Percentiles rank a stretch among this genome's conserved stretches.
Conservation (phyloP, 2,797 vertebrate genomes). For the Falco naumanni region DNA sequence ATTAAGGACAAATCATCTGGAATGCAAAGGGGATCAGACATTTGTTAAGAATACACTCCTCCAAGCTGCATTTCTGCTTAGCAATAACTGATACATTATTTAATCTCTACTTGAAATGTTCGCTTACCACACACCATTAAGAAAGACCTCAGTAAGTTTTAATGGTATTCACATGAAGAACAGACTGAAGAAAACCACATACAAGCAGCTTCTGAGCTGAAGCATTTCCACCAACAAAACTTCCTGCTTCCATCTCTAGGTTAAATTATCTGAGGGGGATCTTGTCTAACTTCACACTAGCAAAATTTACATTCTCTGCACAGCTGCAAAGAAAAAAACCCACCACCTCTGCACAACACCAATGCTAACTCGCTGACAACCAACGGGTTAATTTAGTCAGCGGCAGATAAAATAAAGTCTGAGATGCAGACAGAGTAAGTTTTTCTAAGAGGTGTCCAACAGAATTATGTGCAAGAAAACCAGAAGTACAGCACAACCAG, state of each 20-base stretch:
- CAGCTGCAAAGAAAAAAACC: neutral
- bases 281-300: neutral
- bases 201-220: neutral
- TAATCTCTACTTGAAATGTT: neutral
- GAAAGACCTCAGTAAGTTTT: neutral
- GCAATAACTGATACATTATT: neutral
- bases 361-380: fast-evolving
- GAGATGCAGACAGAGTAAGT: neutral
- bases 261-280: neutral
- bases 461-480: neutral
- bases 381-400: neutral
- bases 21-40: constrained; percentile 9
- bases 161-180: neutral
- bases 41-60: neutral
- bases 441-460: neutral
- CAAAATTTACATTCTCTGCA: neutral
- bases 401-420: neutral
- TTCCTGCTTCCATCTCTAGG: neutral
- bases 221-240: neutral
- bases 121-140: neutral
- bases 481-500: neutral
- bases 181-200: neutral
- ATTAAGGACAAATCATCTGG: constrained; percentile 92
- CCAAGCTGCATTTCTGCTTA: neutral
- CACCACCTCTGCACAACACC: neutral